These are phyloP conservation scores for Gambelia wislizenii DNA, from an alignment of 2,797 vertebrate species.

Conservation along the genomic window DNA sequence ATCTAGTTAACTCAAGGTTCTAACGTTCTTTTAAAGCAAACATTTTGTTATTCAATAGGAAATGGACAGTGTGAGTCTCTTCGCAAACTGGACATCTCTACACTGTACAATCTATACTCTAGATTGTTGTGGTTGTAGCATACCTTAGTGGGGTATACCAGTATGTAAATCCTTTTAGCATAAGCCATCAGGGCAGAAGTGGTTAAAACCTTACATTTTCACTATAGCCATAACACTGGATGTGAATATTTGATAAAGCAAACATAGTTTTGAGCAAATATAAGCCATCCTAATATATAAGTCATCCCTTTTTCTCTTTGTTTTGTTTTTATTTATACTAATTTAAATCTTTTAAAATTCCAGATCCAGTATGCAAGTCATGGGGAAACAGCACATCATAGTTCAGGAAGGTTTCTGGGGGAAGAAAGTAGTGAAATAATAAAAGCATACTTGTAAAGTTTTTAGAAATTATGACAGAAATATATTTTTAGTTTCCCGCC, in stretches of 20 bases:
- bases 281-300: background rate
- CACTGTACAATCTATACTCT: background rate
- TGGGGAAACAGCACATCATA: background rate
- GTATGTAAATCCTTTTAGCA: background rate
- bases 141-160: constrained; percentile 10
- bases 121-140: background rate
- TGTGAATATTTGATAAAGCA: constrained; percentile 46
- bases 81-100: background rate
- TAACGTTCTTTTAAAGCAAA: background rate
- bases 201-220: background rate
- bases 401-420: constrained; percentile 41
- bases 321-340: background rate
- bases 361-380: constrained; percentile 33
- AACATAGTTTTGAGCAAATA: constrained; percentile 38
- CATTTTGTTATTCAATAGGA: background rate
- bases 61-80: background rate
- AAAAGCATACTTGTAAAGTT: constrained; percentile 31
- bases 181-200: background rate
- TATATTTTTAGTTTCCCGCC: background rate
- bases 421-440: background rate
- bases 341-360: constrained; percentile 39
- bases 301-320: background rate
- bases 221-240: constrained; percentile 16
- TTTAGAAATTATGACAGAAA: background rate
- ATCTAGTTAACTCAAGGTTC: background rate